Evolutionary conservation across 1,140 invertebrate genomes (phyloP).

Genomic region (Tyrophagus putrescentiae): DNA sequence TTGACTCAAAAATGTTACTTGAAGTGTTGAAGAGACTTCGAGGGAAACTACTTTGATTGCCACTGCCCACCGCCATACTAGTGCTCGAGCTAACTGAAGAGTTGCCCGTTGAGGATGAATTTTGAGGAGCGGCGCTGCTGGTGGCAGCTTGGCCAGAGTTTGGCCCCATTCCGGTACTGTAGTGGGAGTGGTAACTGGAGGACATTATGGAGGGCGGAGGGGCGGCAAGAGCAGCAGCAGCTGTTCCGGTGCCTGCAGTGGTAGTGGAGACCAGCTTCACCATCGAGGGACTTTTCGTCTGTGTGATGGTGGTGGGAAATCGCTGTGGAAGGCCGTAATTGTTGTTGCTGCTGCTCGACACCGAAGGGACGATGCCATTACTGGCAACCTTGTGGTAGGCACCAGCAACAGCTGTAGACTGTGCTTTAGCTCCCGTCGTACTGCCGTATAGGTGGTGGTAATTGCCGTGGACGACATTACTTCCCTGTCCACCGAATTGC

Average conservation of each 20-base stretch:
- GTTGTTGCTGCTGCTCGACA: conserved; percentile 2
- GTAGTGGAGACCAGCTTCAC: background rate
- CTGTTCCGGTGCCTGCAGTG: background rate
- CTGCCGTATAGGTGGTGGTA: background rate
- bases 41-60: background rate
- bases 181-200: background rate
- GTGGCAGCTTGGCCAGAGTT: background rate
- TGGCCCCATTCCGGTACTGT: background rate
- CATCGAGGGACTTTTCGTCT: background rate
- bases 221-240: too few relatives aligned
- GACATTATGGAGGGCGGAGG: background rate
- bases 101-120: too few relatives aligned
- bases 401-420: background rate
- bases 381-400: too few relatives aligned
- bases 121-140: background rate
- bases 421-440: background rate
- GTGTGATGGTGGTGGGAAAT: conserved; percentile 1
- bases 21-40: conserved; percentile 3
- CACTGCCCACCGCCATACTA: background rate
- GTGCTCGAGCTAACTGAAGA: too few relatives aligned
- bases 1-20: conserved; percentile 1
- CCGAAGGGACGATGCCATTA: too few relatives aligned
- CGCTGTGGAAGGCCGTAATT: background rate
- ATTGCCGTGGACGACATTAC: too few relatives aligned
- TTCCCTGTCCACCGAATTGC: too few relatives aligned